Percentiles rank a stretch among this genome's conserved stretches.
These are phyloP conservation scores for Laupala kohalensis DNA, from an alignment of 1,140 invertebrate genomes.

Conservation along the genomic window DNA sequence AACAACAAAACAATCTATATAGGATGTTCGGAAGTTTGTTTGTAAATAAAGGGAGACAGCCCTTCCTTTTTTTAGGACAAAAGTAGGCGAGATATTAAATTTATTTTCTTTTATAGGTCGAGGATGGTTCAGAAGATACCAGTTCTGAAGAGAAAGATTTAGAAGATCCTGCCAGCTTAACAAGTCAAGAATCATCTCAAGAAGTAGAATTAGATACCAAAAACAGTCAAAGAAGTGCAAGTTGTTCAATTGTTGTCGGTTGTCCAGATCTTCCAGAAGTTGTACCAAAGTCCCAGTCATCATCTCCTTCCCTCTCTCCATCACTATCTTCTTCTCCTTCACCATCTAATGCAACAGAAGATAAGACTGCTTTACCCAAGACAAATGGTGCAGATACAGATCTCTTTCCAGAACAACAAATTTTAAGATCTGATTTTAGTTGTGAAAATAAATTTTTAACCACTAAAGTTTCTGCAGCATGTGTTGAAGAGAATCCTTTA, in stretches of 20 bases:
- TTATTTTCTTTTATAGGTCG: conserved; percentile 1
- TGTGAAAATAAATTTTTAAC: no score
- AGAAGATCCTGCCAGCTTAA: conserved; percentile 10
- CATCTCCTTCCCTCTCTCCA: not conserved
- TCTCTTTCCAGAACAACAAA: not conserved
- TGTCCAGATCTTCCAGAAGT: not conserved
- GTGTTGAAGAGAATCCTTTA: no score
- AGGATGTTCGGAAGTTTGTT: no score
- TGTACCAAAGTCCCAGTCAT: not conserved
- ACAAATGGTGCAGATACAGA: not conserved
- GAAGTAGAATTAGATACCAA: conserved; percentile 11
- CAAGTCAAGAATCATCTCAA: conserved; percentile 13
- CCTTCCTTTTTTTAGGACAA: no score
- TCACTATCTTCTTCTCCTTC: not conserved
- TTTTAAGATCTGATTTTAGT: not conserved
- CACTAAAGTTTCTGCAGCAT: no score
- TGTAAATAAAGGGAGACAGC: no score
- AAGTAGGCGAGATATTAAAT: no score
- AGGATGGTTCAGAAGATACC: conserved; percentile 11
- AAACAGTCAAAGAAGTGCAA: not conserved
- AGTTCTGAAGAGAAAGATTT: conserved; percentile 13
- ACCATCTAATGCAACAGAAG: conserved; percentile 1
- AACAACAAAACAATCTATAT: no score
- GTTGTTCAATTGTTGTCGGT: not conserved
- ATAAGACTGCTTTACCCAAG: not conserved